Evolutionary conservation across 2,888 invertebrate genomes (phyloP).

Genomic region (Globia sparganii): DNA sequence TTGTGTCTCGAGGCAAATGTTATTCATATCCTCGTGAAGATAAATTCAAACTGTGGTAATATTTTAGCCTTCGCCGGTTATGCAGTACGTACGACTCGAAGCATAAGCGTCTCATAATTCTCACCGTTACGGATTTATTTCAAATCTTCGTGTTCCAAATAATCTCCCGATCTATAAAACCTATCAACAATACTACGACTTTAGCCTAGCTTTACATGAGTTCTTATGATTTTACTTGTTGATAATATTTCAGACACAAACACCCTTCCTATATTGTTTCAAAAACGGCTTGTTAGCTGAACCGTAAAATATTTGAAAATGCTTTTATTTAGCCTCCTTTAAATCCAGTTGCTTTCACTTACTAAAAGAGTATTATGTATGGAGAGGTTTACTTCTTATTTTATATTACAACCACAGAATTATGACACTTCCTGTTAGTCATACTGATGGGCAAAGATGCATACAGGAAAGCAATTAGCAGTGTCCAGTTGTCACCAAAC

Average conservation of each 20-base stretch:
- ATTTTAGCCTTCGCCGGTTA: background rate
- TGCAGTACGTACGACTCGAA: background rate
- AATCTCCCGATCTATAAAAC: constrained; percentile 17
- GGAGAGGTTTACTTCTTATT: background rate
- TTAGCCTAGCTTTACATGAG: background rate
- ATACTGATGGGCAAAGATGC: too few relatives aligned
- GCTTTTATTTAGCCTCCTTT: background rate
- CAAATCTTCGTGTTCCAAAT: constrained; percentile 28
- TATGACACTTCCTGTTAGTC: background rate
- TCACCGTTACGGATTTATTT: constrained; percentile 50
- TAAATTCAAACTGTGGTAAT: background rate
- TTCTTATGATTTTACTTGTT: background rate
- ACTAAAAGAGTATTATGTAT: background rate
- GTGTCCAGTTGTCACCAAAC: background rate
- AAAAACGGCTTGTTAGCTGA: constrained; percentile 19
- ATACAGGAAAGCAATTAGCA: background rate
- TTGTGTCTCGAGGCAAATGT: background rate
- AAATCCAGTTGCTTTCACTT: background rate
- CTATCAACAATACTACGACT: background rate
- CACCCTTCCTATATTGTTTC: background rate
- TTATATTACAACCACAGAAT: background rate
- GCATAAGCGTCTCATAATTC: constrained; percentile 33
- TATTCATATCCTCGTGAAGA: background rate
- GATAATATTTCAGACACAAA: background rate
- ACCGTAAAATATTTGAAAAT: constrained; percentile 17